Percentiles rank a stretch among this genome's conserved stretches.
phyloP scores from a whole-genome alignment of 2,797 vertebrate genomes.

The Perodicticus potto region DNA sequence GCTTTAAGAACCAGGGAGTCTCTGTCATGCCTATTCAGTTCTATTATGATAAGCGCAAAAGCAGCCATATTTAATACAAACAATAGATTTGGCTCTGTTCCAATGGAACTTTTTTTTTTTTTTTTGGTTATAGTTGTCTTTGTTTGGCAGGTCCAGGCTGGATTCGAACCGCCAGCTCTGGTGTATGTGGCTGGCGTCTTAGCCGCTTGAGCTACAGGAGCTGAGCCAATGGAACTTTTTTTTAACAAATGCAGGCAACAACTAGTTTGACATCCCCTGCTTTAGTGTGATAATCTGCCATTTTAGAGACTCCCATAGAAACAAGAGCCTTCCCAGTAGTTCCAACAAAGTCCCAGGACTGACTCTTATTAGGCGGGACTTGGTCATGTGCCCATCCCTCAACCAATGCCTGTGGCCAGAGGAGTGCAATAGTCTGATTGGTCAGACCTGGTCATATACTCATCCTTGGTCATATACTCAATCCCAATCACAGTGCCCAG shows the following conservation, averaged over 20 bases:
- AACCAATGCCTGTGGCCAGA: not conserved
- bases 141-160: too few species aligned
- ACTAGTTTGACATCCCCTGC: not conserved
- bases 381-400: not conserved
- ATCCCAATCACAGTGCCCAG: not conserved
- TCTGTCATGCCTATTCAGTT: fast-evolving
- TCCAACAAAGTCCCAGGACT: not conserved
- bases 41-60: not conserved
- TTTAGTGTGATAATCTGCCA: too few species aligned
- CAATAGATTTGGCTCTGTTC: not conserved
- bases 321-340: not conserved
- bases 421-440: not conserved
- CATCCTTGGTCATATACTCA: not conserved
- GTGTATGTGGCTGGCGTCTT: too few species aligned
- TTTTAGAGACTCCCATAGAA: not conserved
- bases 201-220: too few species aligned
- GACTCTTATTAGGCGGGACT: not conserved
- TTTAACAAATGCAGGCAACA: not conserved
- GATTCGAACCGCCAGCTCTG: too few species aligned
- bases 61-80: not conserved
- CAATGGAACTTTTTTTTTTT: not conserved
- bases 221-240: too few species aligned
- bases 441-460: not conserved
- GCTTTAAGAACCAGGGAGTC: not conserved
- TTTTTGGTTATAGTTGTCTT: too few species aligned